Evolutionary conservation across 2,888 invertebrate species (phyloP), one percentile per base, ranked within the genome.

Genomic region (Phyto melanocephala): DNA sequence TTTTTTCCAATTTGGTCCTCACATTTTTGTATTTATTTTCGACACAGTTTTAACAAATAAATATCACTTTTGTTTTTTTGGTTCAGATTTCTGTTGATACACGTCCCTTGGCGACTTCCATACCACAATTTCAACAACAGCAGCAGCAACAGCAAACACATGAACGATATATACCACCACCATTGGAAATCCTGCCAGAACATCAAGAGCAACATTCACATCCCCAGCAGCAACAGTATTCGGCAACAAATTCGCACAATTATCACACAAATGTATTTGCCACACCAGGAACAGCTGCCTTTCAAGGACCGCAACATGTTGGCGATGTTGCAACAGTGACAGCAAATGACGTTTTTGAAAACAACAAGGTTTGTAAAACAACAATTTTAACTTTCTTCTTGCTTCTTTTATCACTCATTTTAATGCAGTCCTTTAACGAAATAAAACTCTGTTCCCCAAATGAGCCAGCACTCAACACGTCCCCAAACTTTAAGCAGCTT

Each of bases 91-190:
- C 91, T 15, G 88, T 90, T 65, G 90, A 90, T 85, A 89, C 88
- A 63, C 90, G 90, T 78, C 93, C 79, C 40, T 84, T 89, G 80
- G 83, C 87, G 68, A 87, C 86, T 60, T 47, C 79, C 45, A 52
- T 78, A 50, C 71, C 65, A 74, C 77, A 81, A 47, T 81, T 62
- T 56, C 83, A 80, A 71, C 84, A 85, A 28, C 85, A 85, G 37
- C 85, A 86, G 63, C 84, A 84, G 45, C 85, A 84, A 5, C 84
- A 84, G 13, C 82, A 84, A 54, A 76, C 75, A 60, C 81, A 86
- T 68, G 89, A 88, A 80, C 88, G 88, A 83, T 87, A 87, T 85
- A 89, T 90, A 85, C 90, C 90, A 80, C 87, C 90, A 72, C 89
- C 90, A 33, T 87, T 91, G 78, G 88, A 90, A 87, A 88, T 88